A percentile compares a stretch with the other conserved stretches of the same genome.
phyloP scores from a whole-genome alignment of 2,888 invertebrate genomes.

The Drosophila peninsularis region DNA sequence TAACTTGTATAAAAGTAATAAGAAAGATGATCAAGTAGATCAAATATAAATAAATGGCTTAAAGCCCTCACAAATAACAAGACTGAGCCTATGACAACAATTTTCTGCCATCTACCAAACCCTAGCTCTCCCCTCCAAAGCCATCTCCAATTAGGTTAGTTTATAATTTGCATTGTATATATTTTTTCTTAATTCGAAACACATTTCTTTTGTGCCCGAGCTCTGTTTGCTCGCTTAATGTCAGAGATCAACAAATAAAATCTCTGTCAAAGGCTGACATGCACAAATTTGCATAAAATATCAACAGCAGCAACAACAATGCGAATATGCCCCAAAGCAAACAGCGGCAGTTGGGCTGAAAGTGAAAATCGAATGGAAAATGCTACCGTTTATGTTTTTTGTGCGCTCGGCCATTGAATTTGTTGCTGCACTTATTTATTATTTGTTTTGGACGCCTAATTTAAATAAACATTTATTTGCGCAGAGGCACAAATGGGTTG shows the following conservation, averaged over 20 bases:
- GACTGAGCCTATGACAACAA: too few species aligned
- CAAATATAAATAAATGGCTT: too few species aligned
- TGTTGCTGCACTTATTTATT: constrained; percentile 36
- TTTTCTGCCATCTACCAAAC: not conserved
- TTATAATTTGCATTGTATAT: not conserved
- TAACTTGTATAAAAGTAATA: too few species aligned
- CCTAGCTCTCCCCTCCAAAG: not conserved
- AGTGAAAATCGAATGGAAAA: constrained; percentile 68
- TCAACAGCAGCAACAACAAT: constrained; percentile 30
- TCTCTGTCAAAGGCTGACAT: constrained; percentile 27
- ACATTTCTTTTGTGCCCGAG: not conserved
- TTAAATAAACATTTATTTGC: constrained; percentile 80
- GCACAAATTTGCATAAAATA: constrained; percentile 65
- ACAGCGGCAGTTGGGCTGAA: constrained; percentile 35
- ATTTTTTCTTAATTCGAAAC: not conserved
- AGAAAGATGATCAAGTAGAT: too few species aligned
- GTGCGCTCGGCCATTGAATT: constrained; percentile 8
- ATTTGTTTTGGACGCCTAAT: constrained; percentile 67
- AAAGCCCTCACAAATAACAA: too few species aligned
- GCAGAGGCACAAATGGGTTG: constrained; percentile 68
- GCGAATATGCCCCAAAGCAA: constrained; percentile 41
- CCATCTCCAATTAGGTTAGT: not conserved
- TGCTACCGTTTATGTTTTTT: constrained; percentile 63
- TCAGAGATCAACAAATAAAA: constrained; percentile 30
- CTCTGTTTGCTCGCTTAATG: constrained; percentile 19